A percentile compares a stretch with the other conserved stretches of the same genome.
phyloP scores from a whole-genome alignment of 1,140 invertebrate genomes.

The Heterodera schachtii region DNA sequence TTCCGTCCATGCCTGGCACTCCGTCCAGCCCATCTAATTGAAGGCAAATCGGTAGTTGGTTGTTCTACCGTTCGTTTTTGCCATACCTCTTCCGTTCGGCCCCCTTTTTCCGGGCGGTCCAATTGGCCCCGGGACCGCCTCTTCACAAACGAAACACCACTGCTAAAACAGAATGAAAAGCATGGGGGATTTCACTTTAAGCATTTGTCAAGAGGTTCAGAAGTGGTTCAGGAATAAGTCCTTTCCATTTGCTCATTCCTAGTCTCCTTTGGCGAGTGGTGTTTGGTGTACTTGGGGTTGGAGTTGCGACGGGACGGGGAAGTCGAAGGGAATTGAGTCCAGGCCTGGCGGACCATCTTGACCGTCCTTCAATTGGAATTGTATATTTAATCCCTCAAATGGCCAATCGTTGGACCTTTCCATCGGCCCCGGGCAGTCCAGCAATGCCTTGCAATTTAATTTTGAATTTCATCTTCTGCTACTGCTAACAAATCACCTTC shows the following conservation, averaged over 20 bases:
- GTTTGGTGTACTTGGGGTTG: conserved; percentile 7
- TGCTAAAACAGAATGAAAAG: conserved; percentile 10
- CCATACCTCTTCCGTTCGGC: conserved; percentile 10
- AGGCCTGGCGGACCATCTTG: conserved; percentile 13
- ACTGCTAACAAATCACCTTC: conserved; percentile 11
- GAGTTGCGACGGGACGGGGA: conserved; percentile 1
- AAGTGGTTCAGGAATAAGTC: no score
- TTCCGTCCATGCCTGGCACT: conserved; percentile 1
- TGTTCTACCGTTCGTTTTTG: neutral
- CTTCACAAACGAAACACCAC: conserved; percentile 25
- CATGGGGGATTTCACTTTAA: neutral
- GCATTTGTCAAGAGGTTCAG: neutral
- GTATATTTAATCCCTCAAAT: neutral
- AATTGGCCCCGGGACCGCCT: conserved; percentile 1
- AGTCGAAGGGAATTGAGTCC: conserved; percentile 6
- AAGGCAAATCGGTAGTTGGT: no score
- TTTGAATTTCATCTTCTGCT: neutral
- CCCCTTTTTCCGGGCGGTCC: conserved; percentile 14
- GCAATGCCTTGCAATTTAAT: conserved; percentile 2
- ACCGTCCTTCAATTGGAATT: conserved; percentile 2
- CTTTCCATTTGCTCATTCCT: no score
- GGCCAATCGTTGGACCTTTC: neutral
- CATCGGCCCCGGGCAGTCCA: conserved; percentile 30
- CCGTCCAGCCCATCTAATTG: neutral
- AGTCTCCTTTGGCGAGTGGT: no score